Percentiles rank a stretch among this genome's conserved stretches.
phyloP scores from a whole-genome alignment of 2,888 invertebrate species.

The Apoderus coryli region DNA sequence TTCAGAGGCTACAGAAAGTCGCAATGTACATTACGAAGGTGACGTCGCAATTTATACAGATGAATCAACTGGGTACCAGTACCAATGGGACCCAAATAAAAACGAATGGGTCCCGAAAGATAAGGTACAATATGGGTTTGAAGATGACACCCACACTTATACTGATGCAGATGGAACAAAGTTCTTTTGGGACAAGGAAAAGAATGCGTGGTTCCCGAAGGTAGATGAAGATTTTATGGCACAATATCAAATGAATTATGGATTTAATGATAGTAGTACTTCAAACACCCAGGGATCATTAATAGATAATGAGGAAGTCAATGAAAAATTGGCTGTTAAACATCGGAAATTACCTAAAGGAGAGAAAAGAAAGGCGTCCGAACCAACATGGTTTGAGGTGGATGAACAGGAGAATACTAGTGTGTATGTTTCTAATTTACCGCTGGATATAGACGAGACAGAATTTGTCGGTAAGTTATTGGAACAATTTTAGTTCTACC shows the following conservation, averaged over 20 bases:
- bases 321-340: slow-evolving; percentile 17
- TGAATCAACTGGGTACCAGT: slow-evolving; percentile 50
- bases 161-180: slow-evolving; percentile 76
- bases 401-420: slow-evolving; percentile 81
- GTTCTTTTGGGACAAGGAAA: slow-evolving; percentile 81
- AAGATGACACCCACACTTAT: slow-evolving; percentile 65
- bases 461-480: slow-evolving; percentile 50
- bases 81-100: slow-evolving; percentile 46
- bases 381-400: slow-evolving; percentile 76
- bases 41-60: slow-evolving; percentile 62
- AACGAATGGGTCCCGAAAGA: slow-evolving; percentile 41
- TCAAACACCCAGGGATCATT: slow-evolving; percentile 16
- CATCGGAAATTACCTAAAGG: slow-evolving; percentile 22
- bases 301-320: slow-evolving; percentile 13
- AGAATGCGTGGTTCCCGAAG: slow-evolving; percentile 92
- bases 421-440: slow-evolving; percentile 90
- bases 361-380: slow-evolving; percentile 38
- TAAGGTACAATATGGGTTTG: slow-evolving; percentile 45
- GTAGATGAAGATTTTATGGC: slow-evolving; percentile 95
- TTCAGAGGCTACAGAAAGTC: too few species aligned
- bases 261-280: slow-evolving; percentile 52
- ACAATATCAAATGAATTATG: slow-evolving; percentile 89
- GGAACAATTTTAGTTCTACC: background rate
- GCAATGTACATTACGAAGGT: slow-evolving; percentile 56
- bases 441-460: slow-evolving; percentile 74